Conservation (phyloP, 2,888 invertebrate species). For the Alsophila aescularia region DNA sequence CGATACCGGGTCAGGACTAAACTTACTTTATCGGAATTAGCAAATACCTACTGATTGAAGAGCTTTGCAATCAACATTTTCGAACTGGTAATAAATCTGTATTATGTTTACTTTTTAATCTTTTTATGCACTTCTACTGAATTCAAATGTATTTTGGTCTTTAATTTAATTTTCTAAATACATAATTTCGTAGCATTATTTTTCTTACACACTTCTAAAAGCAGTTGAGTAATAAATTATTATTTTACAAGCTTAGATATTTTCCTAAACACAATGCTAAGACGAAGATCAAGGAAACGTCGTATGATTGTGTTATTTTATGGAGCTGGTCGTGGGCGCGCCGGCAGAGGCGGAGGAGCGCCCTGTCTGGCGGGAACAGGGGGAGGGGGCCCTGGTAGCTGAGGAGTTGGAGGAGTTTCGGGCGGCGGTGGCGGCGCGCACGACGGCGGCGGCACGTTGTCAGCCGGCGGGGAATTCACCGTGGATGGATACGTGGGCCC, state of each 20-base stretch:
- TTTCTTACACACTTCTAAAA: not conserved
- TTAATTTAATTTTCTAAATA: not conserved
- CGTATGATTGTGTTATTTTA: constrained; percentile 26
- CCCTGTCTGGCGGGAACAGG: constrained; percentile 84
- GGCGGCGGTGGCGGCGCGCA: constrained; percentile 85
- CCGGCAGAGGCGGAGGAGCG: constrained; percentile 88
- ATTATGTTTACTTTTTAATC: no score
- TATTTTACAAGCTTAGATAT: constrained; percentile 3
- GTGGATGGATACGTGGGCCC: constrained; percentile 6
- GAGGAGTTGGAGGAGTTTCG: constrained; percentile 58
- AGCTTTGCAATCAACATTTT: no score
- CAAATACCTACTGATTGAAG: no score
- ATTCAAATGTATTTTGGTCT: constrained; percentile 3
- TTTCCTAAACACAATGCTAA: not conserved
- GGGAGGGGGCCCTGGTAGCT: constrained; percentile 67
- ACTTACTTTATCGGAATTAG: no score
- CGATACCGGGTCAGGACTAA: no score
- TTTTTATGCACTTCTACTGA: not conserved
- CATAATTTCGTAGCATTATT: constrained; percentile 1
- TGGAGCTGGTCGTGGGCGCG: constrained; percentile 78
- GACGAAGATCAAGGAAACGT: not conserved
- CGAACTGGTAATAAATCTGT: not conserved
- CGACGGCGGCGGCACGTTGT: constrained; percentile 86
- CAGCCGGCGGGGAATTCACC: constrained; percentile 79
- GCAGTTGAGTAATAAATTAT: constrained; percentile 10